Conservation (phyloP, 2,888 invertebrate genomes). For the Clunio marinus region DNA sequence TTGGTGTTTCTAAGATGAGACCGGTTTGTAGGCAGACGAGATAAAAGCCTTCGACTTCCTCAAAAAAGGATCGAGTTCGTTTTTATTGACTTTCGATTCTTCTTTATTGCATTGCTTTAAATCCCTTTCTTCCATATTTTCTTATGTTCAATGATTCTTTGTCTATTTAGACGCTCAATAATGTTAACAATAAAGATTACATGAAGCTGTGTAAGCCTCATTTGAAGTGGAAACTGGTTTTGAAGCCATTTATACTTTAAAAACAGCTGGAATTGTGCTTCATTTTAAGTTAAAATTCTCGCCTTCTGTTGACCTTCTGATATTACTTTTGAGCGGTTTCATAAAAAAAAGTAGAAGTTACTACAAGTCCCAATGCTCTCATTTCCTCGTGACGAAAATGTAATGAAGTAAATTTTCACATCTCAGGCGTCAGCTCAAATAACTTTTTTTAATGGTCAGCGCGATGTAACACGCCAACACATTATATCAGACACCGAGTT, state of each 20-base stretch:
- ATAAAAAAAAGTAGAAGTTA: no score
- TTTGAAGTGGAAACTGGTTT: background rate
- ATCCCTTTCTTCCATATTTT: background rate
- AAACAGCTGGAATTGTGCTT: background rate
- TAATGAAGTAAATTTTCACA: no score
- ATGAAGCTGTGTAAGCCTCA: background rate
- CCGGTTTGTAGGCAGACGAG: no score
- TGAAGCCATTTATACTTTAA: background rate
- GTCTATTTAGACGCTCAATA: no score
- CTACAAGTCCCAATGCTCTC: background rate
- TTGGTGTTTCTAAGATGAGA: no score
- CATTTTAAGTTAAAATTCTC: background rate
- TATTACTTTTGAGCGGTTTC: background rate
- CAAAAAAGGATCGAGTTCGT: background rate
- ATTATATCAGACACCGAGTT: background rate
- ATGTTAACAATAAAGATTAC: slow-evolving; percentile 1
- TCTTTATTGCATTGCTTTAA: background rate
- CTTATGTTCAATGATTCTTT: background rate
- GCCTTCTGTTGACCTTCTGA: slow-evolving; percentile 6
- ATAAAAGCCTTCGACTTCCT: no score
- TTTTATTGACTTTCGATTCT: no score
- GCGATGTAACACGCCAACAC: background rate
- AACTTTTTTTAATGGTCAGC: background rate
- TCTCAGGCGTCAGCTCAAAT: no score
- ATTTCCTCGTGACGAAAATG: no score